Evolutionary conservation across 1,140 invertebrate species (phyloP), one percentile per base, ranked within the genome.

Genomic region (Pogonomyrmex californicus): DNA sequence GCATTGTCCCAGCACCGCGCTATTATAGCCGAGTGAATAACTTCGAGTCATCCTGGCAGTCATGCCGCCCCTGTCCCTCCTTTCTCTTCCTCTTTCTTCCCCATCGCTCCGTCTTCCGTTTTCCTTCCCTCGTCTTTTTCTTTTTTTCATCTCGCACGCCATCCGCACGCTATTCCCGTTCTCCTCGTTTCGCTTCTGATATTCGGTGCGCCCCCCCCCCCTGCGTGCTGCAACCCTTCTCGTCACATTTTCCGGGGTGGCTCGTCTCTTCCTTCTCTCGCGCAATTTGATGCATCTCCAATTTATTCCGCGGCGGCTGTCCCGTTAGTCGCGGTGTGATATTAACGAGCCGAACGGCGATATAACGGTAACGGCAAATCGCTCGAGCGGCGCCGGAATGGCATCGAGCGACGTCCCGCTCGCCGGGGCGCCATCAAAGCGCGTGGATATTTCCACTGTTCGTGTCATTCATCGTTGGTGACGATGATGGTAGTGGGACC

Each of bases 1-100:
- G 93, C 93, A 95, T 94, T 95, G 94, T 95, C 91, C 93, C 88
- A 87, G 76, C 89, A 82, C 75, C 92, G 88, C 90, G 87, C 92
- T 91, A 92, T 94, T 93, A 93, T 92, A 88, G 86, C 87, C 90
- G 90, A 91, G 68, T 88, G 92, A 94, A 93, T 94, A 95, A 93
- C 93, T 93, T 86, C 71, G 91, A 92, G 87, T 85, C 85, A 87
- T 79, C 87, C 88, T 62, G 87, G 73, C 85, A 87, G 88, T 92
- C 89, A 87, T 51, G 70, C 71, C 85, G 76, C 38, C 49, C 68
- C 56, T 65, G 2, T 62, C 23, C 47, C 17, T 41, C 75, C 14
- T 36, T 1, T 47, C 7, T 47, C 44, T 49, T 41, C 51, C 44
- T 30, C 5, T 41, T 54, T 9, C 41, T 76, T 51, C 38, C 44